Base-by-base conservation (phyloP, 2,113 vertebrate genomes). In the Rhabdornis inornatus region DNA sequence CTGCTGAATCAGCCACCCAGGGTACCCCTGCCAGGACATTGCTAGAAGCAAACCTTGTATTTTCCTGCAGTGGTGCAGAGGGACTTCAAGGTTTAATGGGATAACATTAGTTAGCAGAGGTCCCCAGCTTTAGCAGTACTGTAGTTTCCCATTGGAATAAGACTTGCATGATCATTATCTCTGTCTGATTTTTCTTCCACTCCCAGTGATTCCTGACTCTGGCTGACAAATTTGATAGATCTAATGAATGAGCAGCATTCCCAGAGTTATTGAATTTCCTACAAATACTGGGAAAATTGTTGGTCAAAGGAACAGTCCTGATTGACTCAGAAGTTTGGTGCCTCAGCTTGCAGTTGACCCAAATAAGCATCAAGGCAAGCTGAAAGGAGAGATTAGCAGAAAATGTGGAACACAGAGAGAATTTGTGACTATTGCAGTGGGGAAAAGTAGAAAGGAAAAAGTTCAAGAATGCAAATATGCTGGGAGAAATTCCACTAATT, bases 1-100 rank as follows among this genome's bases (percentile, higher is more conserved):
- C 50, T 95, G 93, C 63, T 94, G 50, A 72, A 39, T 89, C 87
- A 77, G 55, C n/a, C 63, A 61, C 50, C 17, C 30, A 8, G 40
- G 50, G 11, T 19, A 23, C 18, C 37, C 1, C 0, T 56, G 44
- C 45, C 63, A 80, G 60, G 11, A 52, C 5, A 0, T 10, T 75
- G 64, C 69, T 45, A 55, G 83, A 74, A 87, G 68, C 55, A 35
- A 94, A 24, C n/a, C 39, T 50, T 74, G 33, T 45, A 4, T 78
- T 81, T 44, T 64, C 81, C 61, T 74, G 74, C 44, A 64, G 49
- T 2, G 3, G 4, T 40, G 52, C 49, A 57, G 50, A 75, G 77
- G 44, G 44, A 25, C 37, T 44, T 6, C 0, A 0, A 50, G 69
- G 50, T 65, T 87, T 93, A 83, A 84, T 74, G 21, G 59, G n/a